Evolutionary conservation across 37 sponge, comb jelly and placozoan species (phyloP).

Genomic region (Lycopodina hypogea): DNA sequence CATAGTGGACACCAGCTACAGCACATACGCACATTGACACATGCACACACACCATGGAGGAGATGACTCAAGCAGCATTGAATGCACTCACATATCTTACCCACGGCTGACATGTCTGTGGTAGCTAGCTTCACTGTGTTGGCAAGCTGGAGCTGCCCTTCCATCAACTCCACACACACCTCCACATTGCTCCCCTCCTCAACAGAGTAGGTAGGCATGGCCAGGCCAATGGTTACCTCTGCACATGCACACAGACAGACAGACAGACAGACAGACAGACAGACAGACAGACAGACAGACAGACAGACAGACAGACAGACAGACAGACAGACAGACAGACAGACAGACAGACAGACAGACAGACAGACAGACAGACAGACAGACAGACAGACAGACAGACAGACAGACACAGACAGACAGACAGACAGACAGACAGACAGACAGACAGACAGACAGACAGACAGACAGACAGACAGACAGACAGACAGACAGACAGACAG

Average conservation of each 20-base stretch:
- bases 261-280: neutral
- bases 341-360: too few species aligned
- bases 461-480: too few species aligned
- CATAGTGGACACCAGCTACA: neutral
- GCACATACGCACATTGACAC: neutral
- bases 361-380: too few species aligned
- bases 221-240: neutral
- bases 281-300: neutral
- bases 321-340: too few species aligned
- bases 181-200: neutral
- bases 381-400: too few species aligned
- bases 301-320: too few species aligned
- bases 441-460: too few species aligned
- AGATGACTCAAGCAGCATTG: neutral
- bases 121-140: neutral
- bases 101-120: neutral
- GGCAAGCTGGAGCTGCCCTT: neutral
- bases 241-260: slow-evolving; percentile 31
- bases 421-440: too few species aligned
- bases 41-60: neutral
- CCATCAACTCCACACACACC: neutral
- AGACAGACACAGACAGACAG: too few species aligned
- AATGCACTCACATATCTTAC: neutral
- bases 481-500: too few species aligned
- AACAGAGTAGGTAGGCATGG: neutral